Percentiles rank a stretch among this genome's conserved stretches.
phyloP scores from a whole-genome alignment of 2,888 invertebrate genomes.

The Caenorhabditis sinica region DNA sequence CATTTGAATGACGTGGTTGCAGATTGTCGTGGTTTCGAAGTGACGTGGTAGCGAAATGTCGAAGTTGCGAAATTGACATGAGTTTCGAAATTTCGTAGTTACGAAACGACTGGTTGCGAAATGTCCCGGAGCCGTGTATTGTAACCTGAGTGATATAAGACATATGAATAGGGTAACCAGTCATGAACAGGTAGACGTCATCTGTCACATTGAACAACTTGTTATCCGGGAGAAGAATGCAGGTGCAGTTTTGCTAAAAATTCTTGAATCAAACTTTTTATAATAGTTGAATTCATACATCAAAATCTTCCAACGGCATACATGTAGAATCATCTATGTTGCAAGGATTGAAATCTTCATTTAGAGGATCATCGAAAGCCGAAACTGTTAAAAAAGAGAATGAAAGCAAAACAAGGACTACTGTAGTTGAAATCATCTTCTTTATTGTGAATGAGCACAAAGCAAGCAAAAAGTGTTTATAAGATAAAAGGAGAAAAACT shows the following conservation, averaged over 20 bases:
- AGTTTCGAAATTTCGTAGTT: too few species aligned
- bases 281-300: conserved; percentile 37
- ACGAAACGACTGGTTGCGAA: too few species aligned
- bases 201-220: conserved; percentile 66
- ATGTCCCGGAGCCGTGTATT: not conserved
- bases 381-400: conserved; percentile 1
- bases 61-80: too few species aligned
- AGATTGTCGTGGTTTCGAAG: too few species aligned
- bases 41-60: too few species aligned
- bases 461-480: conserved; percentile 12
- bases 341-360: conserved; percentile 66
- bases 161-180: conserved; percentile 69
- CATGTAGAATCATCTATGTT: conserved; percentile 63
- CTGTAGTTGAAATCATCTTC: not conserved
- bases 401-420: not conserved
- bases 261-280: not conserved
- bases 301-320: conserved; percentile 72
- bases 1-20: too few species aligned
- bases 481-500: too few species aligned
- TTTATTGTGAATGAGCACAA: not conserved
- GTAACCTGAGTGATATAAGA: conserved; percentile 57
- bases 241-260: conserved; percentile 69
- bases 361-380: conserved; percentile 2
- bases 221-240: conserved; percentile 61
- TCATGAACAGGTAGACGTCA: conserved; percentile 65